Evolutionary conservation across 2,888 invertebrate genomes (phyloP).

Genomic region (Andrena flavipes): DNA sequence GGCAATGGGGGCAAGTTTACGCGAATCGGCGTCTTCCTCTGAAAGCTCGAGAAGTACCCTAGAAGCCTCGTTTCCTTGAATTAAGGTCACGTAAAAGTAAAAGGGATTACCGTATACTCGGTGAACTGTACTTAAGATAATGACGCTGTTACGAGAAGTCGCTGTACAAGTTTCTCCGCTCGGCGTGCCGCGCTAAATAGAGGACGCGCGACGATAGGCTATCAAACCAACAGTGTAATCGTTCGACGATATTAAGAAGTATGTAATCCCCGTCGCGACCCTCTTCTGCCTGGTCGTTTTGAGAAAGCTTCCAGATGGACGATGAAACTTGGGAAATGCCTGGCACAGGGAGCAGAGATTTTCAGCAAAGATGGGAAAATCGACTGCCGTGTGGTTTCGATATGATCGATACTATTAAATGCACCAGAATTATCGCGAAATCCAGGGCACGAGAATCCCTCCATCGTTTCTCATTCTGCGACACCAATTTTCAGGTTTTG

Average conservation of each 20-base stretch:
- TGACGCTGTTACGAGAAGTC: neutral
- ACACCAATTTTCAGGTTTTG: too few species aligned
- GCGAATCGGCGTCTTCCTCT: neutral
- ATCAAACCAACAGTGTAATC: neutral
- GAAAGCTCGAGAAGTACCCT: neutral
- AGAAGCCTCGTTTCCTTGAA: constrained; percentile 5
- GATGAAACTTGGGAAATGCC: too few species aligned
- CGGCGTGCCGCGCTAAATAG: neutral
- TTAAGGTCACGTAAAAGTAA: constrained; percentile 15
- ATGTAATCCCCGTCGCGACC: neutral
- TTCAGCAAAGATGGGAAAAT: too few species aligned
- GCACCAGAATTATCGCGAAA: too few species aligned
- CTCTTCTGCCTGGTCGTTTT: neutral
- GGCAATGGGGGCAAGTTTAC: constrained; percentile 1
- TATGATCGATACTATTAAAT: too few species aligned
- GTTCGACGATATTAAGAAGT: neutral
- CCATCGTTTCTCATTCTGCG: too few species aligned
- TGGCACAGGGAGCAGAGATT: too few species aligned
- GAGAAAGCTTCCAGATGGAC: too few species aligned
- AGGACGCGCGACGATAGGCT: neutral
- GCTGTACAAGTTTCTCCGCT: neutral
- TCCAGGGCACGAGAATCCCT: too few species aligned
- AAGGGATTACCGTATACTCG: constrained; percentile 11
- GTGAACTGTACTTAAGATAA: constrained; percentile 13
- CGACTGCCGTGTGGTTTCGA: too few species aligned